Base-by-base conservation (phyloP, 2,888 invertebrate genomes). In the Xylota segnis region DNA sequence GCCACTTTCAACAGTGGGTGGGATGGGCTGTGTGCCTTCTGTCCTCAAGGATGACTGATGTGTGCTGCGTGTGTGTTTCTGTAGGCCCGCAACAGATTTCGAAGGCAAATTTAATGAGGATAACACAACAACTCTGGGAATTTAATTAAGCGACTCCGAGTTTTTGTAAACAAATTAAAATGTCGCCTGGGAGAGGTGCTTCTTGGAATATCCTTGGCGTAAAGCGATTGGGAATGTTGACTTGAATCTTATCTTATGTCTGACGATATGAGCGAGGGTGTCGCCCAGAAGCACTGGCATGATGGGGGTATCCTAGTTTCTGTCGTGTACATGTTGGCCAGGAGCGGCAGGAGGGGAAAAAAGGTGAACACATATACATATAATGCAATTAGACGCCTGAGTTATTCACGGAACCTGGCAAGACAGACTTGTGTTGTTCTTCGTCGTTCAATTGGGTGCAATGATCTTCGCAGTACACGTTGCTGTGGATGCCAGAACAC, bases 321-420 rank as follows among this genome's bases (percentile, higher is more conserved):
- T 27, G 3, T 45, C 9, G 9, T 43, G 5, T 9, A 7, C 7
- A 1, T 12, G 12, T n/a, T 12, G n/a, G 12, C 4, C 5, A 14
- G 14, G 56, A n/a, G n/a, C 10, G 45, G 23, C 6, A 50, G 12
- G 14, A 12, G 43, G 2, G 14, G 18, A 29, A 40, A 32, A 61
- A 56, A 50, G 29, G 54, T 12, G 50, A 70, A 58, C 43, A 52
- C 27, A 9, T 50, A 54, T 83, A 52, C 27, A 9, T 50, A 54
- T 83, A 77, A 66, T 83, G 59, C 76, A 83, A 72, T 83, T 77
- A 83, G 71, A 83, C 63, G 71, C 82, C 54, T 65, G 65, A 71
- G 75, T 59, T 76, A 82, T 47, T 75, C 75, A 37, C 10, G 27
- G 27, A 63, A 63, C 23, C 40, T 29, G 40, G 18, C 45, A 47